phyloP scores from a whole-genome alignment of 1,140 invertebrate genomes.

The Aphis craccivora region DNA sequence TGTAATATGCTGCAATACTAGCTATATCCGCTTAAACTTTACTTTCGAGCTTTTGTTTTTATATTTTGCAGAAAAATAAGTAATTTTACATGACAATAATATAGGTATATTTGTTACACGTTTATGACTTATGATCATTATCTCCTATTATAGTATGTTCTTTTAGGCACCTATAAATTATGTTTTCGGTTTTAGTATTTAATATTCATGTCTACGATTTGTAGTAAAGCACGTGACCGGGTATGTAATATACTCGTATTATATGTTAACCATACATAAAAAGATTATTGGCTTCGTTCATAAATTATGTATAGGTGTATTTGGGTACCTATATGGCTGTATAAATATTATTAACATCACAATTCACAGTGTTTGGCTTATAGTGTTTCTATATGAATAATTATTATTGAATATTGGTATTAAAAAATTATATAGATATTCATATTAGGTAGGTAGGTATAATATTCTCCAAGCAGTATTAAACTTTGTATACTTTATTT shows the following conservation, averaged over 20 bases:
- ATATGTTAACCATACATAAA: neutral
- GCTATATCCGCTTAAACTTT: neutral
- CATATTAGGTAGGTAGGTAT: neutral
- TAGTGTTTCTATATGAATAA: neutral
- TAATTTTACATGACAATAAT: neutral
- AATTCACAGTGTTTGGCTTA: neutral
- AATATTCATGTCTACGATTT: conserved; percentile 13
- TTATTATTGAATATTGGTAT: neutral
- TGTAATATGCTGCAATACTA: too few relatives aligned
- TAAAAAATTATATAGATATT: neutral
- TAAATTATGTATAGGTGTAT: conserved; percentile 11
- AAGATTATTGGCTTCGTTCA: neutral
- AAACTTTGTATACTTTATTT: neutral
- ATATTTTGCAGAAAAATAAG: neutral
- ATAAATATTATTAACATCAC: neutral
- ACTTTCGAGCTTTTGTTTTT: neutral
- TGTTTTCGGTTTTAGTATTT: neutral
- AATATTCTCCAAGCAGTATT: neutral
- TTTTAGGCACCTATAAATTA: neutral
- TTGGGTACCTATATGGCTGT: neutral
- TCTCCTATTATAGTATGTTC: neutral
- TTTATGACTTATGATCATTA: neutral
- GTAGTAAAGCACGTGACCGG: conserved; percentile 6
- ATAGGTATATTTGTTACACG: neutral
- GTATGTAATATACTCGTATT: neutral